Base-by-base conservation (phyloP, 2,113 vertebrate species). In the Pholis gunnellus region DNA sequence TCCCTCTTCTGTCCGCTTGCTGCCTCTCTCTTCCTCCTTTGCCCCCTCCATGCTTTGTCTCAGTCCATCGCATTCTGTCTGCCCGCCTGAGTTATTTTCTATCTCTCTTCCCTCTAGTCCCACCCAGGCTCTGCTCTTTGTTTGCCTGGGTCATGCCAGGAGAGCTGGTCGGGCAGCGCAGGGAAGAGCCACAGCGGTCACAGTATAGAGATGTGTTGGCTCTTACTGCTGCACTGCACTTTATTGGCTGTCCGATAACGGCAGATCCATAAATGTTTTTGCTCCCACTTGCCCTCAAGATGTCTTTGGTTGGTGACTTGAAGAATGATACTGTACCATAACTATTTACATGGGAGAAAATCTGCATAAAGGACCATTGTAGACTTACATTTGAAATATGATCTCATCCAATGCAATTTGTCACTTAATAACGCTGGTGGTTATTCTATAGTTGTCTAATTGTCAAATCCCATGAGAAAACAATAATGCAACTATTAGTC, bases 41-140 rank as follows among this genome's bases (percentile, higher is more conserved):
- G 65, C 82, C 79, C 81, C 61, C 73, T 65, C 78, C 59, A 46
- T 48, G 68, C 75, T 88, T 87, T 90, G 87, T 92, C 87, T 89
- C 70, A 75, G 67, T 88, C 80, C 81, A 81, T 91, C 40, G 65
- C 82, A 57, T 87, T 87, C 84, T 85, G 78, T 83, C 85, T 89
- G 81, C 71, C 57, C 17, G 67, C 79, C 78, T n/a, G 29, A 72
- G 52, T 90, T 80, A 67, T 80, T 86, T 85, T 84, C 7, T 3
- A 15, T 71, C 36, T 72, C 73, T 15, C 74, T 70, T 65, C 48
- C 25, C n/a, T 79, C 34, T 8, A 7, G 59, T 69, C 52, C 69
- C 29, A 79, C 70, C 66, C 64, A 68, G 60, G 63, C 56, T 74
- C 50, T 57, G 68, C 60, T 90, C 67, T 52, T 54, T 84, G 81